Percentiles rank a stretch among this genome's conserved stretches.
phyloP scores from a whole-genome alignment of 2,888 invertebrate species.

The Hofmannophila pseudospretella region DNA sequence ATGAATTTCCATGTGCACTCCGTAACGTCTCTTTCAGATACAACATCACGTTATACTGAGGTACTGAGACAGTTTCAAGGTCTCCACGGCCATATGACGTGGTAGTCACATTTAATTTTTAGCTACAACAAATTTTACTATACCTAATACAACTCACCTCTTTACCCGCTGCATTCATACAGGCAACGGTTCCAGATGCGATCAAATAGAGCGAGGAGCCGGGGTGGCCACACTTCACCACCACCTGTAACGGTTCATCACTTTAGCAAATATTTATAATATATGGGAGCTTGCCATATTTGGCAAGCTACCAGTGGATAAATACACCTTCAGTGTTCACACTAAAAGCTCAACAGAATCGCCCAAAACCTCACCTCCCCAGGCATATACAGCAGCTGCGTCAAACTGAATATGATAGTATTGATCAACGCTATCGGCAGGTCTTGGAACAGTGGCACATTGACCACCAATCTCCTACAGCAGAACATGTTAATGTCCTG shows the following conservation, averaged over 20 bases:
- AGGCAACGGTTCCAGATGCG: conserved; percentile 77
- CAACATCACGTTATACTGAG: too few relatives aligned
- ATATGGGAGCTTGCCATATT: too few relatives aligned
- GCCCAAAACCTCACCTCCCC: conserved; percentile 61
- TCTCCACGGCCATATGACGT: too few relatives aligned
- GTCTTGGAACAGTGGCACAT: conserved; percentile 72
- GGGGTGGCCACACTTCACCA: conserved; percentile 69
- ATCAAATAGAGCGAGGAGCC: conserved; percentile 79
- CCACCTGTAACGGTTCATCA: conserved; percentile 58
- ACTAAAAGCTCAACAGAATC: too few relatives aligned
- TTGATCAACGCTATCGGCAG: conserved; percentile 67
- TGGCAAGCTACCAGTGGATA: too few relatives aligned
- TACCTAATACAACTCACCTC: conserved; percentile 66
- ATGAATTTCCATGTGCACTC: too few relatives aligned
- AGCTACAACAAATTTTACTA: not conserved
- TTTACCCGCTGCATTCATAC: conserved; percentile 71
- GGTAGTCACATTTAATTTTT: too few relatives aligned
- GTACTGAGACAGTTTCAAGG: too few relatives aligned
- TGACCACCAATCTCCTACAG: conserved; percentile 72
- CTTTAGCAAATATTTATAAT: too few relatives aligned
- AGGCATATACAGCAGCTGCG: conserved; percentile 74
- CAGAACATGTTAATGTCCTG: conserved; percentile 76
- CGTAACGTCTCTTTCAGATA: too few relatives aligned
- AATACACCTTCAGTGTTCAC: too few relatives aligned
- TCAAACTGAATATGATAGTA: conserved; percentile 69